Evolutionary conservation across 2,888 invertebrate genomes (phyloP).

Genomic region (Sceliomorpha sp.): DNA sequence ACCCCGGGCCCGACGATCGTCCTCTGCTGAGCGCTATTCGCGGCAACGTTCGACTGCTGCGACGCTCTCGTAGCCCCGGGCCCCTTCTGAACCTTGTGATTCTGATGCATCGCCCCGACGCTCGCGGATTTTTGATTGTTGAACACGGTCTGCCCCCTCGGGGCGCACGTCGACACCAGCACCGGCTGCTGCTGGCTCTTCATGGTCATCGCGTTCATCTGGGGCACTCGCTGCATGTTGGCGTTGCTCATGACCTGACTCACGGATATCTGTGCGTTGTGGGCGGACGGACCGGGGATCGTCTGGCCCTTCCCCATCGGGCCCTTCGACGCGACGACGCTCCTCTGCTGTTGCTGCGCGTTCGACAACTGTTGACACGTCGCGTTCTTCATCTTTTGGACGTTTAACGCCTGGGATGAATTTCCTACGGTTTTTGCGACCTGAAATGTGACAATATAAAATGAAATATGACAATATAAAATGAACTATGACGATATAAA

Average conservation of each 20-base stretch:
- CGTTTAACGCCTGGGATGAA: slow-evolving; percentile 62
- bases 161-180: slow-evolving; percentile 2
- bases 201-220: slow-evolving; percentile 51
- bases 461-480: too few relatives aligned
- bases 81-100: slow-evolving; percentile 60
- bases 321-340: slow-evolving; percentile 54
- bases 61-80: slow-evolving; percentile 22
- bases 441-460: too few relatives aligned
- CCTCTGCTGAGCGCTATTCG: slow-evolving; percentile 23
- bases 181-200: slow-evolving; percentile 29
- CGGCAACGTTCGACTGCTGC: slow-evolving; percentile 25
- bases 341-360: slow-evolving; percentile 57
- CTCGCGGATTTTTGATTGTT: slow-evolving; percentile 66
- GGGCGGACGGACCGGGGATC: slow-evolving; percentile 53
- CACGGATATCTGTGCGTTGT: slow-evolving; percentile 61
- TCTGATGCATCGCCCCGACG: slow-evolving; percentile 60
- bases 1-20: background rate
- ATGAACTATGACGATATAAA: too few relatives aligned
- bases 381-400: slow-evolving; percentile 60
- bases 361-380: background rate
- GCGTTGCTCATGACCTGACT: slow-evolving; percentile 64
- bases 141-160: slow-evolving; percentile 40
- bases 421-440: slow-evolving; percentile 52
- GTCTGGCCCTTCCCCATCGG: slow-evolving; percentile 63
- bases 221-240: slow-evolving; percentile 63